Evolutionary conservation across 2,797 vertebrate genomes (phyloP).

Genomic region (Bufotes viridis): DNA sequence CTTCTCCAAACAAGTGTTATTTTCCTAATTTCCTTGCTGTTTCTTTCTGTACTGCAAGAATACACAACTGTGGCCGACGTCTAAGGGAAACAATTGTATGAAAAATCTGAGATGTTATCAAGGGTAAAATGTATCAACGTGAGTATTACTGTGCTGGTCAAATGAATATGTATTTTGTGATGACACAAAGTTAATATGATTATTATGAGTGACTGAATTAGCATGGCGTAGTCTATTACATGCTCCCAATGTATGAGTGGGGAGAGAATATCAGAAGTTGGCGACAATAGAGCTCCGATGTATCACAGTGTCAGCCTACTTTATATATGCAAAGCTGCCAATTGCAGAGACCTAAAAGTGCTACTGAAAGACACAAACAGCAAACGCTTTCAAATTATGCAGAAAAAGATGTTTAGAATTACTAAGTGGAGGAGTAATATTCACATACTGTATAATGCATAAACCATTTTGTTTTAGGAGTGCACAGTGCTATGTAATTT

Average conservation of each 20-base stretch:
- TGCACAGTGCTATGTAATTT: slow-evolving; percentile 1
- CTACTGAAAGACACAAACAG: not conserved
- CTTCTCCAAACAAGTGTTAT: too few species aligned
- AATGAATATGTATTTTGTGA: not conserved
- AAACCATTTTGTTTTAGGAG: not conserved
- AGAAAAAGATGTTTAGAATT: slow-evolving; percentile 16
- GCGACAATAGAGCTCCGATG: not conserved
- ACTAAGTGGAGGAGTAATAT: slow-evolving; percentile 1
- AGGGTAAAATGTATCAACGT: not conserved
- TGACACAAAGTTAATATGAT: not conserved
- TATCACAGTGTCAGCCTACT: not conserved
- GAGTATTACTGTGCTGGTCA: not conserved
- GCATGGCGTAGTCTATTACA: not conserved
- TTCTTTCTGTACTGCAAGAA: too few species aligned
- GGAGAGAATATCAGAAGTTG: not conserved
- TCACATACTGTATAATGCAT: slow-evolving; percentile 6
- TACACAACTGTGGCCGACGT: too few species aligned
- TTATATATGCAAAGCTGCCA: slow-evolving; percentile 11
- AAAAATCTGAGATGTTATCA: not conserved
- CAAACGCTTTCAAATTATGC: slow-evolving; percentile 11
- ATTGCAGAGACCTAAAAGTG: not conserved
- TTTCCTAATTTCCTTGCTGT: too few species aligned
- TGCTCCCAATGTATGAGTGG: not conserved
- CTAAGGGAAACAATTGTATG: not conserved
- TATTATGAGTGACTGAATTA: not conserved